Conservation (phyloP, 2,113 vertebrate genomes). For the Platysternon megacephalum region DNA sequence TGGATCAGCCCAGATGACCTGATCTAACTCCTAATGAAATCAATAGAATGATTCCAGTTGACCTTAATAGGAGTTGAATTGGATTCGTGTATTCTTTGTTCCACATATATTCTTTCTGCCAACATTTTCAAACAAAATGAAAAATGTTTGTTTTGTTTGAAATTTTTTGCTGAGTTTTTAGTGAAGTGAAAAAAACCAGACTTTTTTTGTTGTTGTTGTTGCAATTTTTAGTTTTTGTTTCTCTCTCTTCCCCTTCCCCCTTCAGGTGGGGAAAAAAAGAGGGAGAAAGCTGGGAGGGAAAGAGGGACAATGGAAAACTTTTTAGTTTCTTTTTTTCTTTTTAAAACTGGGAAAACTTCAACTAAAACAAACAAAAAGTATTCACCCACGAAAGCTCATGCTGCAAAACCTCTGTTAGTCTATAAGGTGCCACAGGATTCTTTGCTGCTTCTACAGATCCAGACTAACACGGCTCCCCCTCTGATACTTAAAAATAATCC, state of each 20-base stretch:
- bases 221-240: rapidly evolving
- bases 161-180: not conserved
- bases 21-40: not conserved
- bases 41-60: not conserved
- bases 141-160: rapidly evolving
- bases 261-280: not conserved
- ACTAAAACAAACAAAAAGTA: no score
- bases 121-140: not conserved
- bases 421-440: no score
- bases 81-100: not conserved
- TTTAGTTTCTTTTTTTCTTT: not conserved
- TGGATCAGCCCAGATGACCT: not conserved
- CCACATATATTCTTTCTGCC: not conserved
- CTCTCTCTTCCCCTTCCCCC: rapidly evolving
- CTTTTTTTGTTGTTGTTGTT: not conserved
- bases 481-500: no score
- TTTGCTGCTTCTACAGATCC: no score
- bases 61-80: not conserved
- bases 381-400: no score
- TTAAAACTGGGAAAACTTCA: not conserved
- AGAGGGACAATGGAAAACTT: not conserved
- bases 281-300: not conserved
- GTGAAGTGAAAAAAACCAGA: rapidly evolving
- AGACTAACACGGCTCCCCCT: no score
- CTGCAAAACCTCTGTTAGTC: no score